A percentile compares a stretch with the other conserved stretches of the same genome.
Evolutionary conservation across 2,797 vertebrate genomes (phyloP).

Genomic region (Remorina albescens): DNA sequence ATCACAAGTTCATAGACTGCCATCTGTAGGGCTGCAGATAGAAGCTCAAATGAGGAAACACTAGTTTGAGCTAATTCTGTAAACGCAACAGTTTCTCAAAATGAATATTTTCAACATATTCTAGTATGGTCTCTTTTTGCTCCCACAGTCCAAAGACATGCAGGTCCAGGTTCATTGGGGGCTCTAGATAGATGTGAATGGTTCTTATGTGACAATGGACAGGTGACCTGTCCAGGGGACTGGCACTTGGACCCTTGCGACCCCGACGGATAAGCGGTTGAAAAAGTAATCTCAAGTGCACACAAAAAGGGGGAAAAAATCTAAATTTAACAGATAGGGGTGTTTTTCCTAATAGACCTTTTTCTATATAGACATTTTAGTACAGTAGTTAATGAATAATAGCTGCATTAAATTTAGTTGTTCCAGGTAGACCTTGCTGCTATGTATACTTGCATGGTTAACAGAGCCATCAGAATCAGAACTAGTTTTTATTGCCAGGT

Average conservation of each 20-base stretch:
- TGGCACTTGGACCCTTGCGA: too few species aligned
- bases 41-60: constrained; percentile 68
- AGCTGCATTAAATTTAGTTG: not conserved
- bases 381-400: not conserved
- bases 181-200: too few species aligned
- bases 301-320: too few species aligned
- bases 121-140: not conserved
- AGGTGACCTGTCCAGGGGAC: too few species aligned
- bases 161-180: too few species aligned
- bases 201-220: too few species aligned
- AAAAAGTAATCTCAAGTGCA: not conserved
- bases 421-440: not conserved
- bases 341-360: not conserved
- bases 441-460: not conserved
- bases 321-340: too few species aligned
- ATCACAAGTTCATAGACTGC: constrained; percentile 80
- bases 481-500: too few species aligned
- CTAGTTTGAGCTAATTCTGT: not conserved
- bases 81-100: constrained; percentile 6
- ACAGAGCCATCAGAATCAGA: too few species aligned
- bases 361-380: not conserved
- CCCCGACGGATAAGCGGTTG: too few species aligned
- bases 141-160: too few species aligned
- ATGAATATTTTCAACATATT: not conserved
- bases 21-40: constrained; percentile 80